Percentiles rank a stretch among this genome's conserved stretches.
phyloP scores from a whole-genome alignment of 92 coral and sea anemone species.

The Pocillopora grandis region DNA sequence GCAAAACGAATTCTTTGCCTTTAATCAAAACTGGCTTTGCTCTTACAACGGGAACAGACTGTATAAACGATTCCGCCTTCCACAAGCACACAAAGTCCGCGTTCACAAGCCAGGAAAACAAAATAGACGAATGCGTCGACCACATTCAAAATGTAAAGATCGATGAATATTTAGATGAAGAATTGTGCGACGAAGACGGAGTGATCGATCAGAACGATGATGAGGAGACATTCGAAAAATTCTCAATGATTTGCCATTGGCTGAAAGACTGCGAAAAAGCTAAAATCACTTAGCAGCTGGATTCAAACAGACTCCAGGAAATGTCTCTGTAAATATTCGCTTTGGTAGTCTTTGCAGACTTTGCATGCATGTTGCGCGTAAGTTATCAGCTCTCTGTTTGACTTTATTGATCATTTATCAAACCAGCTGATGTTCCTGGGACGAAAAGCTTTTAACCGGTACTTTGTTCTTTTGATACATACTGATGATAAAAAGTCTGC shows the following conservation, averaged over 20 bases:
- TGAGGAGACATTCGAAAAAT: conserved; percentile 12
- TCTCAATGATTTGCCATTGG: conserved; percentile 45
- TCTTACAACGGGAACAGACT: conserved; percentile 2
- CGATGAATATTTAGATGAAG: conserved; percentile 26
- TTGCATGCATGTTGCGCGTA: neutral
- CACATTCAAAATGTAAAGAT: neutral
- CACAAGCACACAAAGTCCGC: conserved; percentile 28
- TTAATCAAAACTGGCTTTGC: conserved; percentile 22
- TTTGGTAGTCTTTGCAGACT: neutral
- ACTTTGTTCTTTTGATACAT: neutral
- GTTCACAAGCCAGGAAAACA: conserved; percentile 1
- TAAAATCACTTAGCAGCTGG: conserved; percentile 19
- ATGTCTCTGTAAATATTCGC: conserved; percentile 1
- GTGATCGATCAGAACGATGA: neutral
- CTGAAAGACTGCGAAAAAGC: conserved; percentile 47
- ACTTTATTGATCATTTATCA: neutral
- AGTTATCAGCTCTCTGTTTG: neutral
- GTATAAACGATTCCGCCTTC: neutral
- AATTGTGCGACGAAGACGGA: neutral
- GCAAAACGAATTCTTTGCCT: conserved; percentile 37
- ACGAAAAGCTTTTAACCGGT: neutral
- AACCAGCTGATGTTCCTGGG: neutral
- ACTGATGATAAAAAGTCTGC: neutral
- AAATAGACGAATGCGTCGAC: neutral
- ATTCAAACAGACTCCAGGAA: conserved; percentile 14